phyloP scores from a whole-genome alignment of 2,888 invertebrate species.

The Meghimatium bilineatum region DNA sequence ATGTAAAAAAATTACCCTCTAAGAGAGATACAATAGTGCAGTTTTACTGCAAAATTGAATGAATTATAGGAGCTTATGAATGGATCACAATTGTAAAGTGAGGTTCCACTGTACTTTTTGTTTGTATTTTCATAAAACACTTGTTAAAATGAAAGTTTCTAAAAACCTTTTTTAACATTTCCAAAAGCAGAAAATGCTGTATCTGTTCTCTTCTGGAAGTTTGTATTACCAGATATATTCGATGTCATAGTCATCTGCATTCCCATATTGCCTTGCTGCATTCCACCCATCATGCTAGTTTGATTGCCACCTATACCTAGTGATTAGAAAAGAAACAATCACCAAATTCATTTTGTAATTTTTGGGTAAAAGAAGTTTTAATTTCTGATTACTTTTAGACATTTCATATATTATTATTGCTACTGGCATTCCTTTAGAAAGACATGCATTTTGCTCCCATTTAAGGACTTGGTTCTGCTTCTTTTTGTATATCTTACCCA shows the following conservation, averaged over 20 bases:
- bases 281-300: constrained; percentile 41
- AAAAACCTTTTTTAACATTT: constrained; percentile 56
- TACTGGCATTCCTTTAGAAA: too few species aligned
- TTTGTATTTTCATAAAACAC: background rate
- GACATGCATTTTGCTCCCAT: too few species aligned
- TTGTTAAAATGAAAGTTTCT: background rate
- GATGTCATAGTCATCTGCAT: constrained; percentile 58
- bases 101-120: background rate
- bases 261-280: constrained; percentile 56
- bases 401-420: too few species aligned
- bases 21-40: too few species aligned
- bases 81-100: background rate
- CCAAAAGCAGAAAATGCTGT: constrained; percentile 69
- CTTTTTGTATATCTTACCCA: too few species aligned
- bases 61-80: background rate
- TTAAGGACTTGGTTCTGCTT: too few species aligned
- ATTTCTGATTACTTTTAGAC: too few species aligned
- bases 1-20: too few species aligned
- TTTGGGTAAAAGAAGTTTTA: too few species aligned
- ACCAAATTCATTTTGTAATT: background rate
- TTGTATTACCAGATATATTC: constrained; percentile 58
- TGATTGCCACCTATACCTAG: constrained; percentile 17
- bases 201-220: constrained; percentile 70
- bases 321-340: background rate
- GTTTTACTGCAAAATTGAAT: too few species aligned